Evolutionary conservation across 2,888 invertebrate species (phyloP).

Genomic region (Phyto melanocephala): DNA sequence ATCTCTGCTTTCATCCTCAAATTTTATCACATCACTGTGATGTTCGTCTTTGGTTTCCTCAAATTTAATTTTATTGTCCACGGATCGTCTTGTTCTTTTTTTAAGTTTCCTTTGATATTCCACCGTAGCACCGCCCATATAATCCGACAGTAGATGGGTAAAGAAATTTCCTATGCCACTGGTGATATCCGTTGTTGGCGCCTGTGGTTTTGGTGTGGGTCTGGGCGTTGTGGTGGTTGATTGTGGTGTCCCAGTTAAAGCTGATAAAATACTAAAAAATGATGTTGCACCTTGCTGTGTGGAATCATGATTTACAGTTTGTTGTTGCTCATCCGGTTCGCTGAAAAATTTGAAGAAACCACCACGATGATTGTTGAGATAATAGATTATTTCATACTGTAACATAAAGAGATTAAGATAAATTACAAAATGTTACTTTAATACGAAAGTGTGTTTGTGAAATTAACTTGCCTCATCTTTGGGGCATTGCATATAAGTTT

Average conservation of each 20-base stretch:
- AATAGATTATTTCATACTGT: slow-evolving; percentile 85
- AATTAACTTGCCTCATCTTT: slow-evolving; percentile 79
- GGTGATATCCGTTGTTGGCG: slow-evolving; percentile 70
- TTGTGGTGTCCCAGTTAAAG: slow-evolving; percentile 71
- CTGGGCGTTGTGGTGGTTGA: slow-evolving; percentile 67
- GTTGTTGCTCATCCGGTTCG: slow-evolving; percentile 78
- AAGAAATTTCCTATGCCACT: slow-evolving; percentile 76
- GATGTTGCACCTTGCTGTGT: slow-evolving; percentile 64
- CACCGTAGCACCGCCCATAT: slow-evolving; percentile 69
- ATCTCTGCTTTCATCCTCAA: slow-evolving; percentile 70
- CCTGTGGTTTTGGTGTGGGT: slow-evolving; percentile 66
- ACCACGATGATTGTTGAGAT: slow-evolving; percentile 91
- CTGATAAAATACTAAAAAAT: slow-evolving; percentile 73
- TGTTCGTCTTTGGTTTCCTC: slow-evolving; percentile 40
- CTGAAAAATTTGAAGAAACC: slow-evolving; percentile 91
- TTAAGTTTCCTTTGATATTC: slow-evolving; percentile 71
- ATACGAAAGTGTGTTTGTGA: background rate
- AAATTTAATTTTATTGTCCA: slow-evolving; percentile 26
- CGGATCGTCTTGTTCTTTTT: slow-evolving; percentile 45
- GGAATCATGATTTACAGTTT: slow-evolving; percentile 43
- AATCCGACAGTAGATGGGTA: slow-evolving; percentile 75
- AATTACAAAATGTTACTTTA: slow-evolving; percentile 20
- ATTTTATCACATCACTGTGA: slow-evolving; percentile 64
- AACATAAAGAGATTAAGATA: slow-evolving; percentile 4
- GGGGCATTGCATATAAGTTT: slow-evolving; percentile 87